Evolutionary conservation across 2,888 invertebrate genomes (phyloP).

Genomic region (Lottia scabra): DNA sequence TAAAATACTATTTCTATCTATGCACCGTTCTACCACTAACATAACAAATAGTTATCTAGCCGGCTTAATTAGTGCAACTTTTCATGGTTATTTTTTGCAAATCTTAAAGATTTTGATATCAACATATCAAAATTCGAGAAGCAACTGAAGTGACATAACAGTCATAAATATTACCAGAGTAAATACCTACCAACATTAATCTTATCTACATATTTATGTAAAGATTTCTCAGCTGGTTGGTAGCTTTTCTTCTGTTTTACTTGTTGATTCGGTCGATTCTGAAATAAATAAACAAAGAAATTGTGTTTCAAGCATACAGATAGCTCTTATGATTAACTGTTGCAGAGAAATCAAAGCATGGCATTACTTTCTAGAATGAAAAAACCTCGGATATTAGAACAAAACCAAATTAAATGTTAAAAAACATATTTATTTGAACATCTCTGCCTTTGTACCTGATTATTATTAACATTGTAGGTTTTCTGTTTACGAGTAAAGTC

Average conservation of each 20-base stretch:
- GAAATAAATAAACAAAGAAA: not conserved
- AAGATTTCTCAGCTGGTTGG: slow-evolving; percentile 85
- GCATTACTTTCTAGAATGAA: too few relatives aligned
- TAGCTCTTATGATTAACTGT: too few relatives aligned
- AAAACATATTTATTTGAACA: too few relatives aligned
- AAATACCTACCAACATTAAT: slow-evolving; percentile 78
- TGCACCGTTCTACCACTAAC: not conserved
- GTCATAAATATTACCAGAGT: too few relatives aligned
- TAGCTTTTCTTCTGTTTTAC: slow-evolving; percentile 27
- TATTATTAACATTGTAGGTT: slow-evolving; percentile 28
- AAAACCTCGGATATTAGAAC: too few relatives aligned
- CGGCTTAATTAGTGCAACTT: not conserved
- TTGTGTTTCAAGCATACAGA: too few relatives aligned
- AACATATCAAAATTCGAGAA: too few relatives aligned
- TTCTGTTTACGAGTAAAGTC: slow-evolving; percentile 53
- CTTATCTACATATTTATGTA: slow-evolving; percentile 82
- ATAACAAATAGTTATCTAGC: not conserved
- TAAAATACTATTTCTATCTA: not conserved
- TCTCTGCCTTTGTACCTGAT: slow-evolving; percentile 26
- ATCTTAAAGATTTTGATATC: too few relatives aligned
- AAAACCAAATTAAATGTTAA: too few relatives aligned
- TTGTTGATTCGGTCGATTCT: slow-evolving; percentile 29
- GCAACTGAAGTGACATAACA: too few relatives aligned
- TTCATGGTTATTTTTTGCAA: too few relatives aligned
- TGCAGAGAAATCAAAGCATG: too few relatives aligned